A percentile compares a stretch with the other conserved stretches of the same genome.
Evolutionary conservation across 2,888 invertebrate genomes (phyloP).

Genomic region (Sphaerophoria rueppellii): DNA sequence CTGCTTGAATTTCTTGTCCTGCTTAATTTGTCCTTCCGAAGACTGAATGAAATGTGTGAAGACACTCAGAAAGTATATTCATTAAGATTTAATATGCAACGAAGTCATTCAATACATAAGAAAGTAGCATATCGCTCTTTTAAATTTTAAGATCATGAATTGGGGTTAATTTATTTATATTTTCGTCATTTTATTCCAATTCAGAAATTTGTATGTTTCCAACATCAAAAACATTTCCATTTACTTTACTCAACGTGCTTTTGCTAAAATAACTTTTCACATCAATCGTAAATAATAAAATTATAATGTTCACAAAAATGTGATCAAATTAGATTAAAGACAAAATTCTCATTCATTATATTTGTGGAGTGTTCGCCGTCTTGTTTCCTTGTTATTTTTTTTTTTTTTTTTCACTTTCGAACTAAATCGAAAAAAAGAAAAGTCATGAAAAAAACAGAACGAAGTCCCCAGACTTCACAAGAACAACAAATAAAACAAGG

Average conservation of each 20-base stretch:
- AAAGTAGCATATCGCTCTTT: too few species aligned
- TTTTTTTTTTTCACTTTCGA: slow-evolving; percentile 3
- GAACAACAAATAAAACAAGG: background rate
- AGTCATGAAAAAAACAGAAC: slow-evolving; percentile 19
- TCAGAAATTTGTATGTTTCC: background rate
- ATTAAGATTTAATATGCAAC: too few species aligned
- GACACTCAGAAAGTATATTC: too few species aligned
- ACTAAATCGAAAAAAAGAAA: slow-evolving; percentile 18
- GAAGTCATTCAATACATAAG: too few species aligned
- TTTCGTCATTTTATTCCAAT: too few species aligned
- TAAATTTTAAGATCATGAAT: too few species aligned
- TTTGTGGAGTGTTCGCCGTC: background rate
- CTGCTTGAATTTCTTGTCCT: too few species aligned
- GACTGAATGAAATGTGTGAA: too few species aligned
- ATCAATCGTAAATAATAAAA: background rate
- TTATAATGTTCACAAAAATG: background rate
- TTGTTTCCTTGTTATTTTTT: background rate
- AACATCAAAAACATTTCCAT: background rate
- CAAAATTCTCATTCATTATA: background rate
- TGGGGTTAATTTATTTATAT: too few species aligned
- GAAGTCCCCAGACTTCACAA: background rate
- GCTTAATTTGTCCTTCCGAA: too few species aligned
- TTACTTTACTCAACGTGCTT: background rate
- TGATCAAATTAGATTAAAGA: slow-evolving; percentile 6
- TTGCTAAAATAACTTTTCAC: background rate